These are phyloP conservation scores for Spicauda simplicius DNA, from an alignment of 2,888 invertebrate species.

Conservation along the genomic window DNA sequence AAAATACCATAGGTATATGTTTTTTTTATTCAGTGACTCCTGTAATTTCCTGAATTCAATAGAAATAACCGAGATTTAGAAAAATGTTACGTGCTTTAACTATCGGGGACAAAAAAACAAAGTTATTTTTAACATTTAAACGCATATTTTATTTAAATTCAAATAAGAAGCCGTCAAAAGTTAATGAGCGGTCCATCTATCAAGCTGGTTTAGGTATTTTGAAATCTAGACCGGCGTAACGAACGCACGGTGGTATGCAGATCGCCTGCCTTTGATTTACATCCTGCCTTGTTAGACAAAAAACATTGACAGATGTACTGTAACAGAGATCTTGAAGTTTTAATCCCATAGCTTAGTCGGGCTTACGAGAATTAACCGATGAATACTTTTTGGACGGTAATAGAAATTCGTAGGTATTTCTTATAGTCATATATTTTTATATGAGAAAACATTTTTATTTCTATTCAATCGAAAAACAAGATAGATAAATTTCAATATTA, in stretches of 20 bases:
- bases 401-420: too few species aligned
- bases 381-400: too few species aligned
- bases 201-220: slow-evolving; percentile 40
- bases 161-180: slow-evolving; percentile 25
- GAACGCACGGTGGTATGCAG: slow-evolving; percentile 62
- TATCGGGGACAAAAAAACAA: too few species aligned
- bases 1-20: too few species aligned
- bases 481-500: too few species aligned
- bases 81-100: too few species aligned
- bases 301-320: slow-evolving; percentile 24
- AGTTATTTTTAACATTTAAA: background rate
- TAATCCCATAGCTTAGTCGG: background rate
- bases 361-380: background rate
- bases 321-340: background rate
- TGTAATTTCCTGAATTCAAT: too few species aligned
- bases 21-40: too few species aligned
- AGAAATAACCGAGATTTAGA: too few species aligned
- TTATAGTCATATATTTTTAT: too few species aligned
- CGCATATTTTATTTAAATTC: background rate
- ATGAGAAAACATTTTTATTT: too few species aligned
- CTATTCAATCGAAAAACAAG: too few species aligned
- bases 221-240: slow-evolving; percentile 41
- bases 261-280: slow-evolving; percentile 70
- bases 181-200: slow-evolving; percentile 31
- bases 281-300: slow-evolving; percentile 60